These are phyloP conservation scores for Sebastes alutus DNA, from an alignment of 2,797 vertebrate genomes.

Conservation along the genomic window DNA sequence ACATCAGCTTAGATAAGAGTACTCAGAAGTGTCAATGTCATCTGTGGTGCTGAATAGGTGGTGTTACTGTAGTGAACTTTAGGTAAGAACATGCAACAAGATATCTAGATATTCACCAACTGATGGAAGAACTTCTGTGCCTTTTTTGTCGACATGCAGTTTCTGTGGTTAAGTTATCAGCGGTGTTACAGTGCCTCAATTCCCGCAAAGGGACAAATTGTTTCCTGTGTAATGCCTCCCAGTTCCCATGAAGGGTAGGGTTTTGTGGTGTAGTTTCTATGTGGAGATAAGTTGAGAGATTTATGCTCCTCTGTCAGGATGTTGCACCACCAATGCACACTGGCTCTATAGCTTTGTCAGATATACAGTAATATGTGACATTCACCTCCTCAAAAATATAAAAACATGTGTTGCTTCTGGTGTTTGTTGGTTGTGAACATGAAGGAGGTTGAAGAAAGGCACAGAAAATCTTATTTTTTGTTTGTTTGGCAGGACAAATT, in stretches of 20 bases:
- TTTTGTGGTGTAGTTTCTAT: background rate
- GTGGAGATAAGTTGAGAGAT: background rate
- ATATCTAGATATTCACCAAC: background rate
- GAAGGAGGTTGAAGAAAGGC: background rate
- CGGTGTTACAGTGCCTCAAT: background rate
- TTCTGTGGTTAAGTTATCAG: background rate
- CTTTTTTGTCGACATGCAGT: background rate
- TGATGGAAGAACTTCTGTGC: background rate
- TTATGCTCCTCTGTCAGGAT: background rate
- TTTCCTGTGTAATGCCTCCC: background rate
- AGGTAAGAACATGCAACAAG: background rate
- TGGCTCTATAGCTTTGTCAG: background rate
- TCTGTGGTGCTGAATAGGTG: background rate
- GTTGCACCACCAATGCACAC: background rate
- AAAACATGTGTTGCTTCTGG: background rate
- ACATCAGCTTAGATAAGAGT: background rate
- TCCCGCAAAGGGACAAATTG: background rate
- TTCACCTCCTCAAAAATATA: background rate
- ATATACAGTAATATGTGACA: background rate
- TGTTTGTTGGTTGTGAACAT: background rate
- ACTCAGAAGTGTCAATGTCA: background rate
- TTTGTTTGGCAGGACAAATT: background rate
- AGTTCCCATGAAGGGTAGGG: conserved; percentile 2
- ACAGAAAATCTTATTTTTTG: background rate
- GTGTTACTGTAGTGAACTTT: background rate